phyloP scores from a whole-genome alignment of 2,797 vertebrate genomes.

The Sebastes vulpes region DNA sequence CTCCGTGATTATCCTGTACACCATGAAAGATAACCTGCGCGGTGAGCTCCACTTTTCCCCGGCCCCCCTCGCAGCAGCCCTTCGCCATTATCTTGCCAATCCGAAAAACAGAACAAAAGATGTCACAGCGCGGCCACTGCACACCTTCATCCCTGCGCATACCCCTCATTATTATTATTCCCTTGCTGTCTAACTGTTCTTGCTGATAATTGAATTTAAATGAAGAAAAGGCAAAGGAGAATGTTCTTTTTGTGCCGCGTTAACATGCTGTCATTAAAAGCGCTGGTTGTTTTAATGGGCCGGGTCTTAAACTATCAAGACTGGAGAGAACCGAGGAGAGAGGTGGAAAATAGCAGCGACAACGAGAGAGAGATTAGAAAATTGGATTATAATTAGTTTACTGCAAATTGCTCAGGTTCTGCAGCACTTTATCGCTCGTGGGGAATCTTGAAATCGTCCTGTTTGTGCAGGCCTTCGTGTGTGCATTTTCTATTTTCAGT shows the following conservation, averaged over 20 bases:
- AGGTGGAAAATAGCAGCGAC: constrained; percentile 31
- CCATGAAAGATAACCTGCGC: constrained; percentile 82
- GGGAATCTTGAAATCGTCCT: constrained; percentile 34
- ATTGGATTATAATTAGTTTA: constrained; percentile 73
- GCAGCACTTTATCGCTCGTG: constrained; percentile 22
- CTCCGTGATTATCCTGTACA: constrained; percentile 84
- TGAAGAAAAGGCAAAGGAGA: constrained; percentile 74
- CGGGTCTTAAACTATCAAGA: constrained; percentile 59
- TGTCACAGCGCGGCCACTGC: constrained; percentile 68
- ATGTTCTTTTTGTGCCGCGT: constrained; percentile 65
- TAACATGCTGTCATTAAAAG: constrained; percentile 76
- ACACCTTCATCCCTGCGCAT: constrained; percentile 72
- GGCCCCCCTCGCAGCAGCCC: constrained; percentile 56
- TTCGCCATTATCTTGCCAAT: constrained; percentile 85
- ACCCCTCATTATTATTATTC: constrained; percentile 81
- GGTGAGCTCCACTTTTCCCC: constrained; percentile 73
- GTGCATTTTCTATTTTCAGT: constrained; percentile 45
- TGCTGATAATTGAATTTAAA: constrained; percentile 81
- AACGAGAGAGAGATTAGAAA: constrained; percentile 53
- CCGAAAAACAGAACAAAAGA: constrained; percentile 81
- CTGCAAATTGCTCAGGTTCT: constrained; percentile 53
- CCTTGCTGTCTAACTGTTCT: constrained; percentile 76
- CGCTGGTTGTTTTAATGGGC: constrained; percentile 69
- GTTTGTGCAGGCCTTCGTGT: constrained; percentile 12
- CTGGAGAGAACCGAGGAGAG: constrained; percentile 21